phyloP scores from a whole-genome alignment of 1,140 invertebrate species.

The Lucilia cuprina region DNA sequence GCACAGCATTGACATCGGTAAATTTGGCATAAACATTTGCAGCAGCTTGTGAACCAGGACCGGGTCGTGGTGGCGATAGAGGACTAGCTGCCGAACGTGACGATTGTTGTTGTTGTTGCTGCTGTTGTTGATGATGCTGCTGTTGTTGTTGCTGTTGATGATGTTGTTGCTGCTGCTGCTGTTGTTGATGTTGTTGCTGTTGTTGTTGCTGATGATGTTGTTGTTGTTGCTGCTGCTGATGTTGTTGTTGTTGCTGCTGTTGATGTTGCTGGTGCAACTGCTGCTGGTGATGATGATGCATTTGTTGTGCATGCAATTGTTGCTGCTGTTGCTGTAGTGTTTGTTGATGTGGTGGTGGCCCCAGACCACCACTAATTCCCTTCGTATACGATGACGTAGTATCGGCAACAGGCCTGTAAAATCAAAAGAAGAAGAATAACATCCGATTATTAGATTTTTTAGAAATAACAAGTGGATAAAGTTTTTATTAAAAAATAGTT shows the following conservation, averaged over 20 bases:
- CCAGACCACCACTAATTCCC: conserved; percentile 44
- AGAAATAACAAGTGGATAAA: conserved; percentile 9
- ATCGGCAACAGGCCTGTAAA: conserved; percentile 58
- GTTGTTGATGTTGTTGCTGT: conserved; percentile 44
- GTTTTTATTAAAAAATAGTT: background rate
- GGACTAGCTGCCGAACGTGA: conserved; percentile 58
- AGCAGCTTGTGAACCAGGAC: conserved; percentile 50
- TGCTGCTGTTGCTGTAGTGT: conserved; percentile 35
- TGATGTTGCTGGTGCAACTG: conserved; percentile 39
- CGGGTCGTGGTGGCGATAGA: conserved; percentile 56
- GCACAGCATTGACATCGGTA: conserved; percentile 45
- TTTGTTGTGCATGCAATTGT: conserved; percentile 25
- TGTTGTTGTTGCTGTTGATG: conserved; percentile 48
- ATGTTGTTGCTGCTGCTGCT: conserved; percentile 45
- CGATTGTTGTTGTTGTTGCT: conserved; percentile 50
- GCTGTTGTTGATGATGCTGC: conserved; percentile 46
- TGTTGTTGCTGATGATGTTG: conserved; percentile 48
- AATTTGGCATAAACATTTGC: conserved; percentile 53
- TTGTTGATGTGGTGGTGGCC: conserved; percentile 39
- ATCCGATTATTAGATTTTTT: conserved; percentile 53
- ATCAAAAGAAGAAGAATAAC: conserved; percentile 47
- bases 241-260: conserved; percentile 46
- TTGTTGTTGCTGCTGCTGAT: conserved; percentile 43
- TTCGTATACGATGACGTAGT: conserved; percentile 54
- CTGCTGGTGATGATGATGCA: conserved; percentile 32